These are phyloP conservation scores for Falcaria lacertinaria DNA, from an alignment of 2,888 invertebrate genomes.

Conservation along the genomic window DNA sequence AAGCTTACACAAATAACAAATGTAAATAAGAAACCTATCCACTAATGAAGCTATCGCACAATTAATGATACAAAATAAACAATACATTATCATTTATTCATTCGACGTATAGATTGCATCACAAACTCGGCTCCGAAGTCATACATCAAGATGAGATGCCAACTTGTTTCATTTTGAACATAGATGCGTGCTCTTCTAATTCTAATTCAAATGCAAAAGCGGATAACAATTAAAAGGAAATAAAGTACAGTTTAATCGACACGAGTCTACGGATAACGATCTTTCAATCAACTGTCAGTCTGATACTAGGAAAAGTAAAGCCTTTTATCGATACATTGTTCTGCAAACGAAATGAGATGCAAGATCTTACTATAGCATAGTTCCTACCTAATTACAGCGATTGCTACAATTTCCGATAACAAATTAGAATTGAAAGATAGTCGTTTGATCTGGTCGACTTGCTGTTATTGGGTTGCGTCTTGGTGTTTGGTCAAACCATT, in stretches of 20 bases:
- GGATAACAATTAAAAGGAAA: slow-evolving; percentile 43
- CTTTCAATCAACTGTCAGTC: slow-evolving; percentile 49
- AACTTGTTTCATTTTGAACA: slow-evolving; percentile 14
- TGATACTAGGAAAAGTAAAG: slow-evolving; percentile 14
- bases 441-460: not conserved
- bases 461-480: not conserved
- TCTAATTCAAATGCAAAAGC: slow-evolving; percentile 18
- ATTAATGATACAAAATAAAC: slow-evolving; percentile 38
- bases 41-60: slow-evolving; percentile 53
- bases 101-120: slow-evolving; percentile 28
- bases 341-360: not conserved
- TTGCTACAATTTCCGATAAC: not conserved
- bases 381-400: too few species aligned
- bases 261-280: slow-evolving; percentile 34
- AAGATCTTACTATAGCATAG: not conserved
- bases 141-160: slow-evolving; percentile 20
- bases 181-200: not conserved
- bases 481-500: not conserved
- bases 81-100: slow-evolving; percentile 36
- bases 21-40: slow-evolving; percentile 32
- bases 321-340: slow-evolving; percentile 17
- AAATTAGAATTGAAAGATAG: not conserved
- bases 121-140: slow-evolving; percentile 7
- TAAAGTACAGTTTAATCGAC: slow-evolving; percentile 33
- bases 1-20: slow-evolving; percentile 52